Base-by-base conservation (phyloP, 2,113 vertebrate species). In the Dipodomys stephensi region DNA sequence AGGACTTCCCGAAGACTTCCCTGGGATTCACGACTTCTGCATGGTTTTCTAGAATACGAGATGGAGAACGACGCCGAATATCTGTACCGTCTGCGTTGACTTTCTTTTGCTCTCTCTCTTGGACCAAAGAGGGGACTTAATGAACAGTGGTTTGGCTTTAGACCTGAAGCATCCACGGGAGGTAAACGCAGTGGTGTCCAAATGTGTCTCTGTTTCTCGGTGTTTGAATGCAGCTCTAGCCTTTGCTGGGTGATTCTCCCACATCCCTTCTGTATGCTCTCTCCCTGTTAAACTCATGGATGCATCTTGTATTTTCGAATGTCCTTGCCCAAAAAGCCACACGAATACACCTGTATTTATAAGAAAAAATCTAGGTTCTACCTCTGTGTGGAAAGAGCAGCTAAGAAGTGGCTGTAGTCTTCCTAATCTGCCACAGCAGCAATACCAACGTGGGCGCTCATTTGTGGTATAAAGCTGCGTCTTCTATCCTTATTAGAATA, bases 1-100 rank as follows among this genome's bases (percentile, higher is more conserved):
- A 96, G 80, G 67, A 91, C 80, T 93, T 94, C 32, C 69, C 68
- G 94, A 92, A 96, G 74, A 83, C 89, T 83, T 89, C 73, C 92
- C 30, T 78, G 87, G 39, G 7, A 82, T 90, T 85, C 28, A 1
- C 28, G 3, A 0, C 87, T 11, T 23, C 53, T 83, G 22, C 11
- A 13, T 30, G 95, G 19, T 62, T 96, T 91, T 7, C 81, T 72
- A 25, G 65, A 27, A 39, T 13, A 35, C 0, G 10, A 30, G 80
- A 77, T 73, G 28, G 9, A 30, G 65, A 84, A 15, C 22, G 11
- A 15, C 25, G 11, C 8, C 23, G 15, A 6, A 88, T 95, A 76
- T 49, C 11, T 79, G 32, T 92, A 28, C 84, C 83, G 78, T 1
- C 25, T 8, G 27, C 1, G 19, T 28, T 49, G 49, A 39, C 22